Conservation (phyloP, 2,113 vertebrate species). For the Eurystomus gularis region DNA sequence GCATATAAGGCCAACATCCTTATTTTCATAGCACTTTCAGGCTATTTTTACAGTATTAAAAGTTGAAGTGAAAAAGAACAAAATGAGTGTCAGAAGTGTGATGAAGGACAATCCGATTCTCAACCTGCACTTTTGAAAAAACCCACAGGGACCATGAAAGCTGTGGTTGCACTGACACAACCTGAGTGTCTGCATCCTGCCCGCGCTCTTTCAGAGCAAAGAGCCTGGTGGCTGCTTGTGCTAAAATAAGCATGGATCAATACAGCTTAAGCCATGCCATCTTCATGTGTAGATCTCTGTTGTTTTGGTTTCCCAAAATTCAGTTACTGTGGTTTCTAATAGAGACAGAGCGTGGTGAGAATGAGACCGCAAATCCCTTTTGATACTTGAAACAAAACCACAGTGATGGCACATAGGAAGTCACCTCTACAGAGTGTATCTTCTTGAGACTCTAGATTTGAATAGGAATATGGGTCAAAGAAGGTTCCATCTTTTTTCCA, state of each 20-base stretch:
- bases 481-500: neutral
- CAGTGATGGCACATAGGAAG: neutral
- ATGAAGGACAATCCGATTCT: neutral
- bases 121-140: neutral
- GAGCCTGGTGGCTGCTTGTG: neutral
- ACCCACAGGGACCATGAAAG: neutral
- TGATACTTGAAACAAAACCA: neutral
- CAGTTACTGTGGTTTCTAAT: neutral
- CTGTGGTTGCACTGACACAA: neutral
- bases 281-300: neutral
- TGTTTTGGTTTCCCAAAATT: neutral
- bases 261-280: neutral
- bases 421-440: neutral
- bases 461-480: neutral
- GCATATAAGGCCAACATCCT: neutral
- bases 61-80: neutral
- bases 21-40: neutral
- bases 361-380: neutral
- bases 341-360: neutral
- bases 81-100: neutral
- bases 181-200: neutral
- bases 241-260: neutral
- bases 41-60: neutral
- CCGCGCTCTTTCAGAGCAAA: neutral
- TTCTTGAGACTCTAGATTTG: neutral